Percentiles rank a stretch among this genome's conserved stretches.
phyloP scores from a whole-genome alignment of 2,797 vertebrate genomes.

The Leptoclinus maculatus region DNA sequence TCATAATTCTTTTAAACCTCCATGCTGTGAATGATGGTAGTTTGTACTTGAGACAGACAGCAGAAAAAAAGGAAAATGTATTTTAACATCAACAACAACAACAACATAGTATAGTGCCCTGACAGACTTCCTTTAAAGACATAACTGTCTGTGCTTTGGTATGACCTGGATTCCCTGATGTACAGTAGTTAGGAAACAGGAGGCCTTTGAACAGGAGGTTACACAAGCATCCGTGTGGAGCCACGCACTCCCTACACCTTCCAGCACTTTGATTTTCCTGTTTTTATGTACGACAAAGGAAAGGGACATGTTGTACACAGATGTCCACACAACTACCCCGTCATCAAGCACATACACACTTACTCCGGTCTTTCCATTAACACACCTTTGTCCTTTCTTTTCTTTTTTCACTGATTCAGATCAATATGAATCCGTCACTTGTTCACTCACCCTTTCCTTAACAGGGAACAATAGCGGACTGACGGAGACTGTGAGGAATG shows the following conservation, averaged over 20 bases:
- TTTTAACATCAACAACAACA: not conserved
- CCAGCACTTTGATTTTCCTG: slow-evolving; percentile 81
- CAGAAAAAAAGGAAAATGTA: not conserved
- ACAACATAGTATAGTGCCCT: not conserved
- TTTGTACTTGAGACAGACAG: not conserved
- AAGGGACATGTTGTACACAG: slow-evolving; percentile 71
- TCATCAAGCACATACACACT: slow-evolving; percentile 1
- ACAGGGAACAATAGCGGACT: slow-evolving; percentile 49
- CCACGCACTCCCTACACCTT: slow-evolving; percentile 73
- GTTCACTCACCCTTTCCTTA: not conserved
- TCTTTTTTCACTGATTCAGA: slow-evolving; percentile 2
- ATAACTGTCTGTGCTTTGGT: slow-evolving; percentile 19
- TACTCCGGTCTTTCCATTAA: slow-evolving; percentile 8
- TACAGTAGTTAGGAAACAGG: slow-evolving; percentile 60
- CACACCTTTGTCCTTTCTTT: not conserved
- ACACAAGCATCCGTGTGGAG: slow-evolving; percentile 69
- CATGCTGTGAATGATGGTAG: not conserved
- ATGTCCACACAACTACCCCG: slow-evolving; percentile 12
- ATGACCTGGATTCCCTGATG: slow-evolving; percentile 50
- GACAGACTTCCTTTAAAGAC: slow-evolving; percentile 3
- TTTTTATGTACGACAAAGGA: slow-evolving; percentile 78
- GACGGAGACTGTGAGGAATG: slow-evolving; percentile 42
- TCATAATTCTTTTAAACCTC: not conserved
- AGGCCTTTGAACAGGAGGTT: slow-evolving; percentile 75
- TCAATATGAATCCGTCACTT: not conserved